These are phyloP conservation scores for Oryzias sinensis DNA, from an alignment of 2,797 vertebrate species.

Conservation along the genomic window DNA sequence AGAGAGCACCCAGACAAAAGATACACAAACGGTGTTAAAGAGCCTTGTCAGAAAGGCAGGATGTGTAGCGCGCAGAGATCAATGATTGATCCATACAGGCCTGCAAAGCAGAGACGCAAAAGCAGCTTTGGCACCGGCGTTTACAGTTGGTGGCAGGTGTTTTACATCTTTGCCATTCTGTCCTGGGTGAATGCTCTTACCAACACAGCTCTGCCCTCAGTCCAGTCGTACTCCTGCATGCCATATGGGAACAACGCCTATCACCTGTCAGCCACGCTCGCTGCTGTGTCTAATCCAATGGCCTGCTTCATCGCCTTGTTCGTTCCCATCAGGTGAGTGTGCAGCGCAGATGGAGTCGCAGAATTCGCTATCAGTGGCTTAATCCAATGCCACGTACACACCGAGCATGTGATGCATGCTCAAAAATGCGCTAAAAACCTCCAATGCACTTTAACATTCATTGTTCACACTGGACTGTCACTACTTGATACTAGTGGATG, in stretches of 20 bases:
- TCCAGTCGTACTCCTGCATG: slow-evolving; percentile 82
- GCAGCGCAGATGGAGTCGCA: background rate
- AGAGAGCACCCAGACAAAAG: slow-evolving; percentile 36
- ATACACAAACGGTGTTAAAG: slow-evolving; percentile 36
- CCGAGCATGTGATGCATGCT: too few species aligned
- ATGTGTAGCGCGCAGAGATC: slow-evolving; percentile 56
- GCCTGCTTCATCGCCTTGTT: slow-evolving; percentile 82
- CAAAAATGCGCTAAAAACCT: too few species aligned
- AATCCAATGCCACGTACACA: too few species aligned
- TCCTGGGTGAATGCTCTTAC: slow-evolving; percentile 76
- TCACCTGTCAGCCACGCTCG: slow-evolving; percentile 76
- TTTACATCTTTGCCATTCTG: slow-evolving; percentile 78
- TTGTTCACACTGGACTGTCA: too few species aligned
- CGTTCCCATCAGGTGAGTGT: slow-evolving; percentile 74
- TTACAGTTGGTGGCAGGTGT: slow-evolving; percentile 68
- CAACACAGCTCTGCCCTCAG: slow-evolving; percentile 80
- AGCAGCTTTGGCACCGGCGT: slow-evolving; percentile 61
- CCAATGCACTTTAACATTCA: too few species aligned
- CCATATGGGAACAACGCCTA: slow-evolving; percentile 80
- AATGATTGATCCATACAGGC: slow-evolving; percentile 60
- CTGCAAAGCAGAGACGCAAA: slow-evolving; percentile 9
- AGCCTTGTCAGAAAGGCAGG: slow-evolving; percentile 11
- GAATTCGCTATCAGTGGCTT: too few species aligned
- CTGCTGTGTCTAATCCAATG: slow-evolving; percentile 78
- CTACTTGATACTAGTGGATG: too few species aligned